Base-by-base conservation (phyloP, 2,113 vertebrate species). In the Donacobius atricapilla region DNA sequence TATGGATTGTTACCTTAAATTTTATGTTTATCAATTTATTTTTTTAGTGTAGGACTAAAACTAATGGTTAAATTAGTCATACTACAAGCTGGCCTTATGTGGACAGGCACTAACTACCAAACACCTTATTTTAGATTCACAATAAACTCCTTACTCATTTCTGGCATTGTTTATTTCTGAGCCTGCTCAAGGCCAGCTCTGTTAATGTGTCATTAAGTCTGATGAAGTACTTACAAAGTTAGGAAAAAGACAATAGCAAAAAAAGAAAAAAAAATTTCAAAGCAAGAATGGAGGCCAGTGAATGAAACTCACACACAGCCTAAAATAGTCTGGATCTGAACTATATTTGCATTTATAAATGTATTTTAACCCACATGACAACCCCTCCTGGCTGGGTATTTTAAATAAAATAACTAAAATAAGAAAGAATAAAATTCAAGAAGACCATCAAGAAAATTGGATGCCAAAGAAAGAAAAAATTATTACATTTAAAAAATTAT, bases 401-500 rank as follows among this genome's bases (percentile, higher is more conserved):
- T 92, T 50, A 93, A 81, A 86, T 45, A 61, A 82, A 83, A 73
- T 21, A 56, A 78, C 13, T 61, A 45, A 79, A 93, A 78, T 58
- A 40, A 65, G n/a, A 70, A 31, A 89, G 37, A 87, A 68, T 63
- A 65, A 92, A 92, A 86, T 79, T 25, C 24, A 85, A 42, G 27
- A 85, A 60, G 4, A 47, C 11, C 20, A 31, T 65, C 13, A 69
- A 76, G n/a, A 90, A 86, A 79, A 61, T 9, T 88, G 18, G 7
- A 66, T 37, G 56, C 13, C 11, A 78, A 89, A 84, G 11, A 19
- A 87, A 40, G 60, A 31, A 87, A 88, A 82, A 85, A 69, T 6
- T n/a, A 79, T 57, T 68, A 33, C 47, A 81, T 81, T 80, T 93
- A 87, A 78, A 58, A 96, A 95, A 96, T 93, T 78, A 72, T 53